Evolutionary conservation across 1,140 invertebrate genomes (phyloP).

Genomic region (Batillaria attramentaria): DNA sequence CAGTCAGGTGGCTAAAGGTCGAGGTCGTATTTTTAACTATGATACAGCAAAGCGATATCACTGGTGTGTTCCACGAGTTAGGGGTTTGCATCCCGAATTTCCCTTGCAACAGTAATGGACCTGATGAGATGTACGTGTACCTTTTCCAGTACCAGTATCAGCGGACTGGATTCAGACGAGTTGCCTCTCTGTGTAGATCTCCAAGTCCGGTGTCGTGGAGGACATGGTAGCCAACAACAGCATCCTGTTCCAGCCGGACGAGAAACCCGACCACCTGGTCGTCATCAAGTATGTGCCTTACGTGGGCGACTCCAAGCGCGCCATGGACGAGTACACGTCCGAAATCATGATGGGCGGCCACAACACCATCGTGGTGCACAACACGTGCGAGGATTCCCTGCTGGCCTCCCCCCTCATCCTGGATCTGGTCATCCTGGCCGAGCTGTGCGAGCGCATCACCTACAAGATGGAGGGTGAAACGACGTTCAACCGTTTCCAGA

Average conservation of each 20-base stretch:
- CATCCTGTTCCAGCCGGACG: constrained; percentile 86
- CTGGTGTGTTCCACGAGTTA: no score
- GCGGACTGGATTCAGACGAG: no score
- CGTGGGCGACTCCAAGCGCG: constrained; percentile 95
- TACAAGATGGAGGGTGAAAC: constrained; percentile 74
- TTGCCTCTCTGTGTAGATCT: constrained; percentile 80
- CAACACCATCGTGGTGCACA: constrained; percentile 96
- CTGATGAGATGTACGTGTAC: no score
- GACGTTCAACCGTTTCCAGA: constrained; percentile 80
- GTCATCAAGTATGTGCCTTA: constrained; percentile 98
- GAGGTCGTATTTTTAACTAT: no score
- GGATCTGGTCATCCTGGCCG: constrained; percentile 91
- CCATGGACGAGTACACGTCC: constrained; percentile 97
- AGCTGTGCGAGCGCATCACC: constrained; percentile 86
- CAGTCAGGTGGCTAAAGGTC: no score
- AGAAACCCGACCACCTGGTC: constrained; percentile 79
- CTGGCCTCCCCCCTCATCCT: constrained; percentile 93
- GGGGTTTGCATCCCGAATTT: no score
- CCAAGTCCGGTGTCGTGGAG: constrained; percentile 96
- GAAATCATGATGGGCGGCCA: constrained; percentile 95
- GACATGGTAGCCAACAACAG: constrained; percentile 93
- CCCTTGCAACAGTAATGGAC: no score
- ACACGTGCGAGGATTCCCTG: constrained; percentile 97
- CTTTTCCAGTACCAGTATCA: no score
- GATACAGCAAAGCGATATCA: no score